Conservation (phyloP, 2,888 invertebrate genomes). For the Holacanthella duospinosa region DNA sequence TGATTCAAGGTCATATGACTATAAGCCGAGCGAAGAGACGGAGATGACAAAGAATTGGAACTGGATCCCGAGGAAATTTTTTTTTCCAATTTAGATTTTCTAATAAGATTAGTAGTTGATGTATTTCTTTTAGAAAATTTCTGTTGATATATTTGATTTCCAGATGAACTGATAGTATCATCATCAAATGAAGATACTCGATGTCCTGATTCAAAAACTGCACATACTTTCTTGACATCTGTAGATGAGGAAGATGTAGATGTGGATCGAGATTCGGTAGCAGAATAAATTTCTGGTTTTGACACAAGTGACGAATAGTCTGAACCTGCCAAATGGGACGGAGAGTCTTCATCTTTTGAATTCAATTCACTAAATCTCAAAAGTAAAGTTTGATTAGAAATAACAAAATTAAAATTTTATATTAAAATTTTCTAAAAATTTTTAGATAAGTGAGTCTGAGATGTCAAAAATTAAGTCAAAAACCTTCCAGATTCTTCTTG, state of each 20-base stretch:
- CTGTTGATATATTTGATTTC: not conserved
- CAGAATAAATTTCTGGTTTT: not conserved
- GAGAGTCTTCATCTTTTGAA: no score
- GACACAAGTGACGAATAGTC: not conserved
- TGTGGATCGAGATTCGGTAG: constrained; percentile 1
- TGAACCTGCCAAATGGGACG: not conserved
- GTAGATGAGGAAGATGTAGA: not conserved
- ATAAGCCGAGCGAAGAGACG: constrained; percentile 8
- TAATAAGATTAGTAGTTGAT: not conserved
- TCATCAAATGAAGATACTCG: not conserved
- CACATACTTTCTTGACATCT: constrained; percentile 34
- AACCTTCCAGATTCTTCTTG: no score
- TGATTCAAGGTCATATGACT: constrained; percentile 19
- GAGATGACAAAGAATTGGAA: not conserved
- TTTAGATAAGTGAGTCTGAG: not conserved
- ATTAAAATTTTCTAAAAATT: not conserved
- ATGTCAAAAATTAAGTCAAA: not conserved
- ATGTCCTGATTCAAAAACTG: constrained; percentile 24
- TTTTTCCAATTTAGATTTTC: not conserved
- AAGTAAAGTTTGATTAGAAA: not conserved
- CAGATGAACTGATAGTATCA: not conserved
- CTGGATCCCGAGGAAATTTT: not conserved
- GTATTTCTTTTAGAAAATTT: not conserved
- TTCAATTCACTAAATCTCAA: no score
- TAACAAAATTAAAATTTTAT: not conserved